Conservation (phyloP, 2,113 vertebrate species). For the Hemicordylus capensis region DNA sequence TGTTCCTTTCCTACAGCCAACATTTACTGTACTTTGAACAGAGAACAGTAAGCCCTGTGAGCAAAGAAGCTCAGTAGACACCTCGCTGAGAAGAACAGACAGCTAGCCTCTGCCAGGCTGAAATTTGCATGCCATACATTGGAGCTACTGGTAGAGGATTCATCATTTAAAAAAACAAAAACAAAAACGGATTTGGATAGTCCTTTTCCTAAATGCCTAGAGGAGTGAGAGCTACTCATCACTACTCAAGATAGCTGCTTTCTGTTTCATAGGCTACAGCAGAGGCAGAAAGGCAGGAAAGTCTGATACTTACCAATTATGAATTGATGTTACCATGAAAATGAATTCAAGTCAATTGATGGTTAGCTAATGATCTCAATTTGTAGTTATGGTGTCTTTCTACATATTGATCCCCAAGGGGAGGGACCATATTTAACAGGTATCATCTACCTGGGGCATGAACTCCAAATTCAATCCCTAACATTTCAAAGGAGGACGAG, state of each 20-base stretch:
- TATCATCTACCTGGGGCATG: too few species aligned
- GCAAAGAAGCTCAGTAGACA: not conserved
- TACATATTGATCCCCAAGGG: too few species aligned
- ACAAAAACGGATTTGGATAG: too few species aligned
- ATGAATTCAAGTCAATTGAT: not conserved
- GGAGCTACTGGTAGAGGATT: not conserved
- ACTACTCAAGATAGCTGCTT: not conserved
- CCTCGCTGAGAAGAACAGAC: not conserved
- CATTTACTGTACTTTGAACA: too few species aligned
- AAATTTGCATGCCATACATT: too few species aligned
- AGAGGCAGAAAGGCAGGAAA: not conserved
- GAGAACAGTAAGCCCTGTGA: not conserved
- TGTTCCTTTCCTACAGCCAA: too few species aligned
- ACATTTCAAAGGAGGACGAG: too few species aligned
- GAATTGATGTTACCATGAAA: not conserved
- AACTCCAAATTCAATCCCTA: too few species aligned
- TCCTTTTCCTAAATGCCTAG: not conserved
- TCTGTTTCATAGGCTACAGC: too few species aligned
- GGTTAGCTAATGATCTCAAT: not conserved
- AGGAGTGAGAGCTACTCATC: not conserved
- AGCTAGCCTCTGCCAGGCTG: not conserved
- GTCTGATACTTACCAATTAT: not conserved
- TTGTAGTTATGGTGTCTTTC: not conserved
- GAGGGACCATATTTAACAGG: too few species aligned
- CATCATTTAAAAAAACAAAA: too few species aligned